phyloP scores from a whole-genome alignment of 2,888 invertebrate genomes.

The Taenaris catops region DNA sequence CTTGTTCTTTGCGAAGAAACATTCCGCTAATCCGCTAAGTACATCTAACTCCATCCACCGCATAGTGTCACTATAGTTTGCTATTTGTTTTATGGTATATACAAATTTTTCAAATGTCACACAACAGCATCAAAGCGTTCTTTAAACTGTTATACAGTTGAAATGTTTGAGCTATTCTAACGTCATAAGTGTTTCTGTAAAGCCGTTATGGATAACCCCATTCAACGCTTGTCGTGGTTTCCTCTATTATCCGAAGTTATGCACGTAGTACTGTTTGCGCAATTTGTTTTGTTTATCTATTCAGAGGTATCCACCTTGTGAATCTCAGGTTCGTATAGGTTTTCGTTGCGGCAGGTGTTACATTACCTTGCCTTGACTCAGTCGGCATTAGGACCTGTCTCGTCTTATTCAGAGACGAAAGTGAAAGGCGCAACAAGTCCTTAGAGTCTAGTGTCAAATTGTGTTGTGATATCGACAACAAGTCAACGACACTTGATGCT shows the following conservation, averaged over 20 bases:
- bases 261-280: conserved; percentile 49
- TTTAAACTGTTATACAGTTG: conserved; percentile 3
- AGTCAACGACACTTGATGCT: conserved; percentile 9
- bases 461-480: conserved; percentile 10
- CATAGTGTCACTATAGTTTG: too few relatives aligned
- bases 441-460: conserved; percentile 20
- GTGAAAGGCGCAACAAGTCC: conserved; percentile 38
- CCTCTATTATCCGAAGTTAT: conserved; percentile 51
- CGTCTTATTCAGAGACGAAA: conserved; percentile 41
- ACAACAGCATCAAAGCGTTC: neutral
- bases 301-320: conserved; percentile 42
- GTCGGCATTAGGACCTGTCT: conserved; percentile 37
- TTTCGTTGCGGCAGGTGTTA: conserved; percentile 31
- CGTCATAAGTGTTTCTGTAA: conserved; percentile 22
- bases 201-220: conserved; percentile 58
- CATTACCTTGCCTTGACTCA: conserved; percentile 37
- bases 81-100: too few relatives aligned
- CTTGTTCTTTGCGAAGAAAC: too few relatives aligned
- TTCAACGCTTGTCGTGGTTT: conserved; percentile 47
- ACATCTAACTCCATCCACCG: too few relatives aligned
- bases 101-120: too few relatives aligned
- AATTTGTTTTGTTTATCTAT: conserved; percentile 59
- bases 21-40: too few relatives aligned
- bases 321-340: conserved; percentile 43
- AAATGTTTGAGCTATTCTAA: conserved; percentile 15